These are phyloP conservation scores for Burhinus oedicnemus DNA, from an alignment of 2,113 vertebrate genomes.

Conservation along the genomic window DNA sequence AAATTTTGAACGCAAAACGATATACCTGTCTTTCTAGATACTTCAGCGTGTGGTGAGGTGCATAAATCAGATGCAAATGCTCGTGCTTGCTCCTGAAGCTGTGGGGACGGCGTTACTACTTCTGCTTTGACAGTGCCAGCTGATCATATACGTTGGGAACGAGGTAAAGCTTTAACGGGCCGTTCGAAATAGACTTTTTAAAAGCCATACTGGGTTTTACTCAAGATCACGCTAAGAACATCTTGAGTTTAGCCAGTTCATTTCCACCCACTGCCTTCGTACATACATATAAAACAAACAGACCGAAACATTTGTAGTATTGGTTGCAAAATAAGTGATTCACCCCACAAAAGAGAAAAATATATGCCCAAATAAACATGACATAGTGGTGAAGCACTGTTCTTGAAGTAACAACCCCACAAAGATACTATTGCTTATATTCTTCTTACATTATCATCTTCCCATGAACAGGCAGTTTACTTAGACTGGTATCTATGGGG, in stretches of 20 bases:
- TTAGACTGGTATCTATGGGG: background rate
- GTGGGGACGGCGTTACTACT: background rate
- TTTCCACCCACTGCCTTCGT: background rate
- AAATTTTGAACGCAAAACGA: background rate
- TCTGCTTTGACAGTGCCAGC: background rate
- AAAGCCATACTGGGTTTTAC: background rate
- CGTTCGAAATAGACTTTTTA: background rate
- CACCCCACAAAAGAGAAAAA: background rate
- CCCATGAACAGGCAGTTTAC: background rate
- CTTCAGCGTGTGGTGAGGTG: background rate
- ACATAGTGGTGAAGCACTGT: background rate
- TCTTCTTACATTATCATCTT: background rate
- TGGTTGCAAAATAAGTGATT: constrained; percentile 5
- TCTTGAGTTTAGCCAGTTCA: background rate
- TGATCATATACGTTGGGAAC: background rate
- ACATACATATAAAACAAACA: background rate
- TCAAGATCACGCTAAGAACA: background rate
- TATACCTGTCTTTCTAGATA: background rate
- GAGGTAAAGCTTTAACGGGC: background rate
- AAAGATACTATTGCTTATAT: background rate
- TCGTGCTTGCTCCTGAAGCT: background rate
- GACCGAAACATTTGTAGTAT: background rate
- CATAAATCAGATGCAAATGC: background rate
- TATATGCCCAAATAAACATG: background rate
- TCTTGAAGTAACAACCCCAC: background rate